phyloP scores from a whole-genome alignment of 2,113 vertebrate genomes.

The Tetraodon nigroviridis region DNA sequence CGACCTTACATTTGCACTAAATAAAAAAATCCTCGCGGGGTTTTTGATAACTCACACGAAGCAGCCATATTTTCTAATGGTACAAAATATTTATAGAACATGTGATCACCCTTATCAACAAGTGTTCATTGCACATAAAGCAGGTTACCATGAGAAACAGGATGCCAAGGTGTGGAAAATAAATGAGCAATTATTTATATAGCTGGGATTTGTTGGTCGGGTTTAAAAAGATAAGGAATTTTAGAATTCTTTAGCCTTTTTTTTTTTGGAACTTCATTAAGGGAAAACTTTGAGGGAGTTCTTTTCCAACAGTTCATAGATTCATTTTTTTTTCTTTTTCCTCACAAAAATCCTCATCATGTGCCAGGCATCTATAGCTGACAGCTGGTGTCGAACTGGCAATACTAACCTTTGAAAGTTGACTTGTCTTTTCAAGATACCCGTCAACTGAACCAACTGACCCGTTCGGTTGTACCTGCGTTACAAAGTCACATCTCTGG shows the following conservation, averaged over 20 bases:
- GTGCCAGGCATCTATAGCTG: slow-evolving; percentile 51
- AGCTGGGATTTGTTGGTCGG: slow-evolving; percentile 45
- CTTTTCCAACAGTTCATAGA: slow-evolving; percentile 37
- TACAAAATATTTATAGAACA: not conserved
- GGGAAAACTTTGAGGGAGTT: slow-evolving; percentile 14
- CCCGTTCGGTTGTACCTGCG: slow-evolving; percentile 36
- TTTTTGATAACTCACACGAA: too few relatives aligned
- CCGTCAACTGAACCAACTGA: slow-evolving; percentile 42
- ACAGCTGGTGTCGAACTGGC: slow-evolving; percentile 57
- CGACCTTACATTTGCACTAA: too few relatives aligned
- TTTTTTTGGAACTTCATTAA: slow-evolving; percentile 28
- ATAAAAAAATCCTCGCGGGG: too few relatives aligned
- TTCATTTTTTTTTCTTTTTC: slow-evolving; percentile 42
- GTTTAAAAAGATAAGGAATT: slow-evolving; percentile 26
- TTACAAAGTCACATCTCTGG: slow-evolving; percentile 47
- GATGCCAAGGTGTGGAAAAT: slow-evolving; percentile 1
- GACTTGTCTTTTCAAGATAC: slow-evolving; percentile 49
- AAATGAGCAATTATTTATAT: slow-evolving; percentile 36
- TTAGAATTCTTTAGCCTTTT: not conserved
- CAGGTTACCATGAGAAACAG: not conserved
- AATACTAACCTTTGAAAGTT: slow-evolving; percentile 51
- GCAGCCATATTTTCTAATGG: too few relatives aligned
- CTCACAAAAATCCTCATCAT: slow-evolving; percentile 44
- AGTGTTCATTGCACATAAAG: slow-evolving; percentile 1
- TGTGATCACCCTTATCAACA: not conserved